Percentiles rank a stretch among this genome's conserved stretches.
Conservation (phyloP, 1,140 invertebrate species). For the Antheraea pernyi region DNA sequence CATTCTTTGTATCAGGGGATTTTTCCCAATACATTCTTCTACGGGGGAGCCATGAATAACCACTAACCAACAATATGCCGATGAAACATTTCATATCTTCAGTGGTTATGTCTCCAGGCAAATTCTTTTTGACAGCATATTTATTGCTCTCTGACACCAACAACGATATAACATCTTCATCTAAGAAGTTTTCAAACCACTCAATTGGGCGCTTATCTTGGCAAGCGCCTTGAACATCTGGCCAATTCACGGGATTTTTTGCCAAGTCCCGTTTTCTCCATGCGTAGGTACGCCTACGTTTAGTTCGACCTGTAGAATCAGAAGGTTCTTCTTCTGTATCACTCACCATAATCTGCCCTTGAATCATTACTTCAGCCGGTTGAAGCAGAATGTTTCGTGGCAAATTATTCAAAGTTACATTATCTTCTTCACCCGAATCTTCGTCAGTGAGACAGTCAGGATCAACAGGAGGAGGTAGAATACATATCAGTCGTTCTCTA, state of each 20-base stretch:
- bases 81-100: slow-evolving; percentile 57
- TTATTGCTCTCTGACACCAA: slow-evolving; percentile 48
- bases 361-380: too few species aligned
- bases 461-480: slow-evolving; percentile 47
- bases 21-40: slow-evolving; percentile 52
- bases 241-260: slow-evolving; percentile 46
- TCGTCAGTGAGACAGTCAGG: slow-evolving; percentile 36
- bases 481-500: too few species aligned
- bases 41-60: slow-evolving; percentile 45
- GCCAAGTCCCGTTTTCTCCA: slow-evolving; percentile 46
- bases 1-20: slow-evolving; percentile 46
- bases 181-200: slow-evolving; percentile 48
- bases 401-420: too few species aligned
- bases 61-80: slow-evolving; percentile 48
- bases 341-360: too few species aligned
- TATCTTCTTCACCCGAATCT: too few species aligned
- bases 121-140: slow-evolving; percentile 49
- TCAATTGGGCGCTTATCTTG: slow-evolving; percentile 38
- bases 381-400: too few species aligned
- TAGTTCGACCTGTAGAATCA: slow-evolving; percentile 46
- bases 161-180: slow-evolving; percentile 48
- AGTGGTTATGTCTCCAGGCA: slow-evolving; percentile 44
- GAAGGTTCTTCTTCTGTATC: slow-evolving; percentile 34
- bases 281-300: slow-evolving; percentile 45
- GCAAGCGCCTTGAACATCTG: slow-evolving; percentile 46